Percentiles rank a stretch among this genome's conserved stretches.
phyloP scores from a whole-genome alignment of 2,797 vertebrate species.

The Leuciscus waleckii region DNA sequence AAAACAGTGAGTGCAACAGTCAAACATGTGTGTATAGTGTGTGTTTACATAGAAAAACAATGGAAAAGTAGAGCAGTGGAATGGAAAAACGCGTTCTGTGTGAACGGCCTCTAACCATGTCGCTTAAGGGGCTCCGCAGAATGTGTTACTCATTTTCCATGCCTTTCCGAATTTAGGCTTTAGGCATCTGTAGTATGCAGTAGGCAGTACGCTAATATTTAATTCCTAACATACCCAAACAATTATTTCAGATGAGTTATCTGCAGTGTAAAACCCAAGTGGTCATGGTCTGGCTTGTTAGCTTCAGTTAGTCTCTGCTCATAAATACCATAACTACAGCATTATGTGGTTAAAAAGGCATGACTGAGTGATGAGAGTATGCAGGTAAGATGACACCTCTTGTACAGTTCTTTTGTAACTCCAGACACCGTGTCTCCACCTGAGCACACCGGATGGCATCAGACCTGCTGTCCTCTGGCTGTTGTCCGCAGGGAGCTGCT shows the following conservation, averaged over 20 bases:
- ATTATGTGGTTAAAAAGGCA: not conserved
- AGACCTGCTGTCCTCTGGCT: constrained; percentile 29
- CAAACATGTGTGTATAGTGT: no score
- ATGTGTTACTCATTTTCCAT: not conserved
- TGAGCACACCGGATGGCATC: constrained; percentile 13
- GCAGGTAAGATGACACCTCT: constrained; percentile 24
- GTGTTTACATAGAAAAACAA: no score
- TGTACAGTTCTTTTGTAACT: constrained; percentile 38
- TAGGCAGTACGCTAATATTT: not conserved
- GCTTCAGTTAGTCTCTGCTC: constrained; percentile 8
- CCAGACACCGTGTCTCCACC: constrained; percentile 24
- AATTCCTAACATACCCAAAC: not conserved
- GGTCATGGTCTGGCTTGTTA: not conserved
- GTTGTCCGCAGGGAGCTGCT: constrained; percentile 9
- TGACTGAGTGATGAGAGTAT: constrained; percentile 16
- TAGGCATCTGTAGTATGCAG: not conserved
- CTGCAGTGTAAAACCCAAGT: not conserved
- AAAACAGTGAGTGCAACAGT: no score
- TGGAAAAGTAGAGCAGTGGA: no score
- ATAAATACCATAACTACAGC: not conserved
- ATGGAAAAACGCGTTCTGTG: no score
- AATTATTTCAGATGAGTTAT: not conserved
- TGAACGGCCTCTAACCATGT: no score
- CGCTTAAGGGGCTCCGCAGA: not conserved
- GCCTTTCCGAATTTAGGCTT: not conserved